Base-by-base conservation (phyloP, 2,113 vertebrate species). In the Mormyrus iriodes region DNA sequence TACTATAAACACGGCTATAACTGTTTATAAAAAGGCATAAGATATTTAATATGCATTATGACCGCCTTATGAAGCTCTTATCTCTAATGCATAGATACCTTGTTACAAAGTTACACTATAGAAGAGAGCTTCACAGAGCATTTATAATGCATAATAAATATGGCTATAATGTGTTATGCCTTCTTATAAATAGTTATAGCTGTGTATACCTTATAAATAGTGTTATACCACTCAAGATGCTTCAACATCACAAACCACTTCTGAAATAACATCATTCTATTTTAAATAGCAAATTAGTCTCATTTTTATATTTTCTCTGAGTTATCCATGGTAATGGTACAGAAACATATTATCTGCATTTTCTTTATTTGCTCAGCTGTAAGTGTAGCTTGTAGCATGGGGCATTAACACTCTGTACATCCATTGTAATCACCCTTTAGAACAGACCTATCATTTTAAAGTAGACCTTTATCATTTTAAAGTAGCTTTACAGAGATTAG, bases 401-500 rank as follows among this genome's bases (percentile, higher is more conserved):
- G 9, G 10, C 35, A 87, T 61, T 46, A 87, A 65, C 35, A 44
- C 39, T 10, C 21, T 61, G 21, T 19, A 44, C 52, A 65, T 87
- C 31, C 55, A 42, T 65, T 12, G 4, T 65, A 61, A 65, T 87
- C 39, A 48, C 44, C n/a, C 86, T n/a, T 44, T 53, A 86, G 27
- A 17, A 52, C 84, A 55, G 15, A 53, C 51, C 10, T 35, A 55
- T 53, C 31, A 53, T 61, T 87, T 58, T n/a, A 42, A 87, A 87
- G 53, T 58, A 8, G 3, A 6, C 48, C 53, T 58, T 58, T 58
- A n/a, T 31, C 49, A 52, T 87, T 87, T 46, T 46, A 61, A 87
- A 87, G 53, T n/a, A 58, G 53, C 31, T 87, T 87, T 87, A 58
- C 86, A 87, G 44, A 42, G 86, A 44, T 55, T 58, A 42, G 2